Evolutionary conservation across 2,113 vertebrate genomes (phyloP).

Genomic region (Perca fluviatilis): DNA sequence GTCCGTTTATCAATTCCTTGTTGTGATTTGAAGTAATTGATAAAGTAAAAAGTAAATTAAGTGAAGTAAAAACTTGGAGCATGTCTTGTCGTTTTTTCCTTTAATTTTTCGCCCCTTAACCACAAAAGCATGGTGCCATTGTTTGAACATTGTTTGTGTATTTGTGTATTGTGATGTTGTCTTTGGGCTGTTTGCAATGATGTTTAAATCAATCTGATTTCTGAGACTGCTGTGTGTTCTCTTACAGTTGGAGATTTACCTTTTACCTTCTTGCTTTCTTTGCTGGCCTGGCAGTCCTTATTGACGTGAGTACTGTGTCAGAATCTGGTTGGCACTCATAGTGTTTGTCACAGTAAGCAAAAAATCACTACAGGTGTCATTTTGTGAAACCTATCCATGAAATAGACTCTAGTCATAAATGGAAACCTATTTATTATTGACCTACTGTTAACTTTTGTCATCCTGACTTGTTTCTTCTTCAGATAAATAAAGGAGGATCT

Average conservation of each 20-base stretch:
- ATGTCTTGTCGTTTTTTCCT: too few relatives aligned
- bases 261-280: constrained; percentile 98
- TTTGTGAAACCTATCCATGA: neutral
- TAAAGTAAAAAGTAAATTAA: neutral
- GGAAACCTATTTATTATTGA: neutral
- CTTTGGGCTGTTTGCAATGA: neutral
- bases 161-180: too few relatives aligned
- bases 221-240: constrained; percentile 73
- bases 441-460: neutral
- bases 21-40: neutral
- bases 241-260: constrained; percentile 97
- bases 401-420: neutral
- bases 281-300: constrained; percentile 91
- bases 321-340: neutral
- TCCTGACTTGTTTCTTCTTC: neutral
- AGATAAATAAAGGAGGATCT: neutral
- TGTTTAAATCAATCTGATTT: neutral
- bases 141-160: too few relatives aligned
- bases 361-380: neutral
- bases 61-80: neutral
- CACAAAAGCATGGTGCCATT: neutral
- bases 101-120: neutral
- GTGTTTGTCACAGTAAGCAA: neutral
- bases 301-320: constrained; percentile 89
- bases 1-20: neutral